Base-by-base conservation (phyloP, 2,888 invertebrate species). In the Phengaris arion region DNA sequence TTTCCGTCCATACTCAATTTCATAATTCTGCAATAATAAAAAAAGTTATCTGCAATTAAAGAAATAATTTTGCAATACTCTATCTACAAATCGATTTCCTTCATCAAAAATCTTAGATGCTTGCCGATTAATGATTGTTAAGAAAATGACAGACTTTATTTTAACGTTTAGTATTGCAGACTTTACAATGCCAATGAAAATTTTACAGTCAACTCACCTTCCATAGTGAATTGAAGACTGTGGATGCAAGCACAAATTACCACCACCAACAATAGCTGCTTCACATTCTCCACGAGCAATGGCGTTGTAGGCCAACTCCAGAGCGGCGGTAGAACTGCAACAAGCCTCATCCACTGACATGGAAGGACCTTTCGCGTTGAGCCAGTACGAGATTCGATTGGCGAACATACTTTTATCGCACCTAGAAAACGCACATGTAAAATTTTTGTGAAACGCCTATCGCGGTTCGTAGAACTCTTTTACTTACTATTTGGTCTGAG, bases 1-100 rank as follows among this genome's bases (percentile, higher is more conserved):
- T 94, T 94, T 0, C 98, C 98, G 79, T 98, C 96, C 0, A 91
- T 85, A n/a, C 97, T 96, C 5, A 98, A 87, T 7, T 77, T 78
- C 55, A 82, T 78, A 7, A 80, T 76, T 77, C 87, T 87, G 80
- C 51, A 64, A 74, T 12, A 54, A 57, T n/a, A n/a, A 59, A 10
- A 82, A 55, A 22, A 45, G 13, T 68, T 68, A 12, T 13, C 6
- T 3, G 6, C 48, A 22, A 22, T 22, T 0, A 22, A 22, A 22
- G 22, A 22, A 22, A 22, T 22, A 22, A 22, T 22, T 22, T 22
- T 22, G 1, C 22, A 22, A 22, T 22, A 22, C 22, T 22, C 22
- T 22, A 1, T 35, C 3, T 35, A 0, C 4, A 35, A 35, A 35
- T 35, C 4, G 35, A 35, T 35, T 35, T 35, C 35, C 2, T 35